Evolutionary conservation across 2,888 invertebrate species (phyloP).

Genomic region (Orthosia gothica): DNA sequence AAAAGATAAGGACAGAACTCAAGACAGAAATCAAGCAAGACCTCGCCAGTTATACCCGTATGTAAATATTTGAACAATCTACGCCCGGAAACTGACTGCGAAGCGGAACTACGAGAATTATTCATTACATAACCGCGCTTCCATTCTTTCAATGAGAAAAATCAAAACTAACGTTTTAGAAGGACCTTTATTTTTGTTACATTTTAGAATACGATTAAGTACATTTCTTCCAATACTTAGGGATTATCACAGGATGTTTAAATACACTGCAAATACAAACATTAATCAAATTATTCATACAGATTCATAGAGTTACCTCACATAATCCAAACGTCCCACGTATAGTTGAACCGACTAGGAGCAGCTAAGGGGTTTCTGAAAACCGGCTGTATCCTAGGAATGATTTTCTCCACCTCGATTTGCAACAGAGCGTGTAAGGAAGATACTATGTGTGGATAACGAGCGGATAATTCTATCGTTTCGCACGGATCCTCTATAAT

Average conservation of each 20-base stretch:
- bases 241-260: too few relatives aligned
- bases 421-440: constrained; percentile 71
- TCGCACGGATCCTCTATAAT: constrained; percentile 86
- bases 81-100: constrained; percentile 63
- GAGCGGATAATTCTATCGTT: constrained; percentile 75
- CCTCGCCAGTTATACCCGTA: constrained; percentile 58
- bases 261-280: too few relatives aligned
- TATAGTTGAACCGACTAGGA: constrained; percentile 80
- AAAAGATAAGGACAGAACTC: constrained; percentile 47
- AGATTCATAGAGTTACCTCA: constrained; percentile 6
- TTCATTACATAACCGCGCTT: constrained; percentile 66
- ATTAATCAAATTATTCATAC: neutral
- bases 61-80: constrained; percentile 73
- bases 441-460: constrained; percentile 74
- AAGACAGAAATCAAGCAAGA: constrained; percentile 54
- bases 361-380: constrained; percentile 77
- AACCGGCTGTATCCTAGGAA: constrained; percentile 75
- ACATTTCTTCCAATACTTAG: neutral
- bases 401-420: constrained; percentile 73
- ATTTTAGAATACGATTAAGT: neutral
- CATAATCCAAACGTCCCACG: constrained; percentile 80
- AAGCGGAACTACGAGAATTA: constrained; percentile 69
- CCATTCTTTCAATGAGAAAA: constrained; percentile 21
- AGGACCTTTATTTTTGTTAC: neutral
- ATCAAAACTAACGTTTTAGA: constrained; percentile 37